Evolutionary conservation across 2,888 invertebrate genomes (phyloP), one percentile per base, ranked within the genome.

Genomic region (Arctia plantaginis): DNA sequence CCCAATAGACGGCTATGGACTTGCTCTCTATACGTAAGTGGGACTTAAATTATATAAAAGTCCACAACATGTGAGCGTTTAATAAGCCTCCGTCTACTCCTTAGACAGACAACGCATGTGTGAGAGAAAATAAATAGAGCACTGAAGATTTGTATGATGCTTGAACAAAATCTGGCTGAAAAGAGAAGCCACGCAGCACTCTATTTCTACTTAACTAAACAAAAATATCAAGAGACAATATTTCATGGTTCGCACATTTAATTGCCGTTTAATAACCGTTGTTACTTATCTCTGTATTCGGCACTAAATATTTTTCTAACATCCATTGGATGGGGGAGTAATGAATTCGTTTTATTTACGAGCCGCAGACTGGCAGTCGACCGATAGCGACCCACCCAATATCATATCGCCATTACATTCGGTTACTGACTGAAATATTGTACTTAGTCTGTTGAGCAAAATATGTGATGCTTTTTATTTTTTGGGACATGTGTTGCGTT

Each of bases 341-440:
- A 93, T 93, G 93, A 93, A 92, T 92, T 89, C 88, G 83, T 79
- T 88, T 93, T 93, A 93, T 93, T 93, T 93, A 93, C 86, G 91
- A 90, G 87, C 87, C 85, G 87, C 83, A 89, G 90, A 93, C 89
- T 91, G 91, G 89, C 85, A 87, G 90, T 87, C 90, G 91, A 90
- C 86, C 90, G 93, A 93, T 93, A 93, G 87, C 90, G 90, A 88
- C 90, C 90, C 88, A 87, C 87, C 89, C 90, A 90, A 93, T 91
- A 92, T 93, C 89, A 93, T 91, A 92, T 88, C 85, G 87, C 91
- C 88, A 92, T 92, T 92, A 91, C 89, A 89, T 89, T 89, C 86
- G 86, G 90, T 86, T 89, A 88, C 88, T 88, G 90, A 88, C 88
- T 89, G 91, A 92, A 85, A 85, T 86, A 86, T 86, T 80, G 74